phyloP scores from a whole-genome alignment of 2,888 invertebrate genomes.

The Drosophila imparisetae region DNA sequence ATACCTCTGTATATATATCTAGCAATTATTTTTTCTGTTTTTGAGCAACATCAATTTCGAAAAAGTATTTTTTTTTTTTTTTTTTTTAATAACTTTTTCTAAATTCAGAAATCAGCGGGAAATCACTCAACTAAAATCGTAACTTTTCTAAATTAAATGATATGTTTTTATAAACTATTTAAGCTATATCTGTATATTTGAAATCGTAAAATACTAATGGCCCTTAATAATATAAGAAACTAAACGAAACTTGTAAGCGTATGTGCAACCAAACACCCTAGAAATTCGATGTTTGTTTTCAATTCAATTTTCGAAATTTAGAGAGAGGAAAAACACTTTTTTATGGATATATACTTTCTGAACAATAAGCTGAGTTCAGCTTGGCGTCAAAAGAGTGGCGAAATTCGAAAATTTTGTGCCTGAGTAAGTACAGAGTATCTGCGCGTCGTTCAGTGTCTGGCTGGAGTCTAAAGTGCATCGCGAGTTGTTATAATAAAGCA shows the following conservation, averaged over 20 bases:
- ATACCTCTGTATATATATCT: not conserved
- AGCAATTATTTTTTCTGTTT: not conserved
- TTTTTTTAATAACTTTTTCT: no score
- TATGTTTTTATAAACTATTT: not conserved
- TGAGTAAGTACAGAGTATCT: slow-evolving; percentile 16
- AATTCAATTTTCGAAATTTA: not conserved
- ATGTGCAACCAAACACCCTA: not conserved
- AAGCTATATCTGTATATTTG: not conserved
- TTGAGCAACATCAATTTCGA: not conserved
- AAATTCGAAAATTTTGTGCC: not conserved
- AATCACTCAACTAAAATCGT: not conserved
- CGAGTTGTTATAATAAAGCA: slow-evolving; percentile 66
- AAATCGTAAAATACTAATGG: not conserved
- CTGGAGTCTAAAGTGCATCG: not conserved
- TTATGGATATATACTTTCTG: not conserved
- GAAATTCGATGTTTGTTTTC: not conserved
- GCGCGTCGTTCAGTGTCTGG: not conserved
- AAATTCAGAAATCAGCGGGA: not conserved
- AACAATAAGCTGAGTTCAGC: not conserved
- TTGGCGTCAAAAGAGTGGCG: not conserved
- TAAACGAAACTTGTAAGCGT: not conserved
- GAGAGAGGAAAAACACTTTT: not conserved
- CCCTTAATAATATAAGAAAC: not conserved
- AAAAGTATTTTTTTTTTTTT: no score
- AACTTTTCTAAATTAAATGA: not conserved